Conservation (phyloP, 2,888 invertebrate species). For the Sarcophaga carnaria region DNA sequence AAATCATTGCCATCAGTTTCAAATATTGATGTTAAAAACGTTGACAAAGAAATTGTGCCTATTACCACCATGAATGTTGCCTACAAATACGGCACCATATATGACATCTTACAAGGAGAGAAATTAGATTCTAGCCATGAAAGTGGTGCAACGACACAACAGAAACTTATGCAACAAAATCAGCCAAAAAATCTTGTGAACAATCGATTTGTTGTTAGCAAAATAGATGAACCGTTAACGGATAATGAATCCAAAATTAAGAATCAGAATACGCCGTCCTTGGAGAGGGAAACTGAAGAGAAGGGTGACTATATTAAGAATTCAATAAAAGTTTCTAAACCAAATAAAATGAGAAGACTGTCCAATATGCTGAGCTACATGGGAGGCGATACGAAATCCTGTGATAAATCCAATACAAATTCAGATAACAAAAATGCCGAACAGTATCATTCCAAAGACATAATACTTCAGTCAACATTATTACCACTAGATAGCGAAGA, state of each 20-base stretch:
- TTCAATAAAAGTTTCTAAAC: slow-evolving; percentile 72
- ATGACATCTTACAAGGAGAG: slow-evolving; percentile 81
- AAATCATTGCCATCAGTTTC: slow-evolving; percentile 3
- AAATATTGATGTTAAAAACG: slow-evolving; percentile 45
- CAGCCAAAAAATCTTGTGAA: slow-evolving; percentile 63
- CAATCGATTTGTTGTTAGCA: slow-evolving; percentile 80
- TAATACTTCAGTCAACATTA: slow-evolving; percentile 73
- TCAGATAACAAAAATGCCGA: slow-evolving; percentile 31
- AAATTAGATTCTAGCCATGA: slow-evolving; percentile 72
- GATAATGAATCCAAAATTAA: slow-evolving; percentile 37
- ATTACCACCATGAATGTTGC: slow-evolving; percentile 69
- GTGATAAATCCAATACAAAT: slow-evolving; percentile 14
- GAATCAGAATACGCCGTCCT: not conserved
- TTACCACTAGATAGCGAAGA: slow-evolving; percentile 80
- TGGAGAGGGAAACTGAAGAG: slow-evolving; percentile 7
- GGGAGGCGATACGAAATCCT: slow-evolving; percentile 41
- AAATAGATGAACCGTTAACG: slow-evolving; percentile 77
- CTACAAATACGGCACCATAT: slow-evolving; percentile 80
- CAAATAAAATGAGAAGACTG: slow-evolving; percentile 80
- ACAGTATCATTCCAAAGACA: slow-evolving; percentile 66
- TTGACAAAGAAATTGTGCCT: slow-evolving; percentile 37
- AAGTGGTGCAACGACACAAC: slow-evolving; percentile 20
- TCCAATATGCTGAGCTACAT: slow-evolving; percentile 77
- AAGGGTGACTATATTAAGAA: slow-evolving; percentile 29
- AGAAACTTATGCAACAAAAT: slow-evolving; percentile 14